These are phyloP conservation scores for Lepidurus packardi DNA, from an alignment of 1,140 invertebrate genomes.

Conservation along the genomic window DNA sequence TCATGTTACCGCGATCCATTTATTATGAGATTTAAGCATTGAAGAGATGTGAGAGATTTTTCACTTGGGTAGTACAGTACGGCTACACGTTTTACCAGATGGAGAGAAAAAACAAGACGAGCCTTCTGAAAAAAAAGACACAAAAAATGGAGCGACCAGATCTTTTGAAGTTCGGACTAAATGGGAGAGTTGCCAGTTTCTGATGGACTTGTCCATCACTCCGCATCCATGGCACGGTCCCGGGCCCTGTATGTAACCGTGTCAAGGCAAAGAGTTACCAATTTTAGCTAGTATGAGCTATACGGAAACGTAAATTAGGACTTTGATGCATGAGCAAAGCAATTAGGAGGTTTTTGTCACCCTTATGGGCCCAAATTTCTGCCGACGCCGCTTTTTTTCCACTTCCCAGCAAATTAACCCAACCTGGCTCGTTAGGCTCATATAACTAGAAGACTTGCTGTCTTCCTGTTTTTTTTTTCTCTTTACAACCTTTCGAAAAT, in stretches of 20 bases:
- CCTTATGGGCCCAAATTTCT: not conserved
- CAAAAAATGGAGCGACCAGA: not conserved
- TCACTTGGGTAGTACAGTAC: not conserved
- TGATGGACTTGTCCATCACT: constrained; percentile 19
- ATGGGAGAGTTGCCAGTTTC: not conserved
- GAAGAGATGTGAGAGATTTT: not conserved
- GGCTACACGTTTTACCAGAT: not conserved
- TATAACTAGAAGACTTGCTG: too few species aligned
- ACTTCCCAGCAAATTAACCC: not conserved
- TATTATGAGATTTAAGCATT: not conserved
- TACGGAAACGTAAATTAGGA: not conserved
- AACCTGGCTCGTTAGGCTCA: not conserved
- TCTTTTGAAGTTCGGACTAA: not conserved
- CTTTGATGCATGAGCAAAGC: constrained; percentile 18
- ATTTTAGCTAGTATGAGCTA: constrained; percentile 15
- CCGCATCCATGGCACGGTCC: not conserved
- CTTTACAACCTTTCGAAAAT: too few species aligned
- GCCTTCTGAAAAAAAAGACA: not conserved
- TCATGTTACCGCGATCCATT: constrained; percentile 3
- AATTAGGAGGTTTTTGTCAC: constrained; percentile 11
- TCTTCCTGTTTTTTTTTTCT: too few species aligned
- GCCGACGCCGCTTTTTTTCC: not conserved
- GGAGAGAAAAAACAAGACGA: too few species aligned
- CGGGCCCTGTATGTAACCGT: not conserved
- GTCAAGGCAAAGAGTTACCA: constrained; percentile 14